Conservation (phyloP, 2,113 vertebrate species). For the Salvelinus namaycush region DNA sequence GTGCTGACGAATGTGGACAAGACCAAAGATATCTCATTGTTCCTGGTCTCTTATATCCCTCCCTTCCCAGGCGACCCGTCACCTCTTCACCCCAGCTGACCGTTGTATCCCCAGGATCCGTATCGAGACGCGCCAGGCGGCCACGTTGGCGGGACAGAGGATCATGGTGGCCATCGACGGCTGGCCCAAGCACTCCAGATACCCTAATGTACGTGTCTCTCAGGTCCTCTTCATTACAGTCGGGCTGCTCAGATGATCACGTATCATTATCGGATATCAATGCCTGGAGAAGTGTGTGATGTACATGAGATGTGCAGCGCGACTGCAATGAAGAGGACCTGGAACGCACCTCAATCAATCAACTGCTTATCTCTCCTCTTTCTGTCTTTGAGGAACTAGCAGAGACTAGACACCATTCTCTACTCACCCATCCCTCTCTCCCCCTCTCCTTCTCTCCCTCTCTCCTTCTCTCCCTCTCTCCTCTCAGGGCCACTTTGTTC, state of each 20-base stretch:
- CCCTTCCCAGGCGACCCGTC: slow-evolving; percentile 82
- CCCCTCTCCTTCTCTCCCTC: neutral
- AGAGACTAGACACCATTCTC: neutral
- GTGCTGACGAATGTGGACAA: neutral
- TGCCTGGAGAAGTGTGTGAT: too few species aligned
- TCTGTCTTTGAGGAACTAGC: neutral
- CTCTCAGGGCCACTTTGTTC: slow-evolving; percentile 93
- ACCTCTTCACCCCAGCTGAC: slow-evolving; percentile 96
- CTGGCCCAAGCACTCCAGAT: slow-evolving; percentile 95
- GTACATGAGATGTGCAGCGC: too few species aligned
- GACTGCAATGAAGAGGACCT: too few species aligned
- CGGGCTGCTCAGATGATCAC: too few species aligned
- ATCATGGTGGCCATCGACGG: slow-evolving; percentile 96
- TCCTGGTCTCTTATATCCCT: neutral
- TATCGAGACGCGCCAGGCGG: slow-evolving; percentile 92
- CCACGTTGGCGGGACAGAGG: slow-evolving; percentile 84
- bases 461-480: neutral
- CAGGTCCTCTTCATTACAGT: too few species aligned
- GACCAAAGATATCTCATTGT: too few species aligned
- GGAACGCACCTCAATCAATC: too few species aligned
- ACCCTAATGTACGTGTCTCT: slow-evolving; percentile 86
- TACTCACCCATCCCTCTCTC: neutral
- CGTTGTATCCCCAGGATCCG: slow-evolving; percentile 92
- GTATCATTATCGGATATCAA: too few species aligned
- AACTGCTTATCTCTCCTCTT: neutral